These are phyloP conservation scores for Ictalurus furcatus DNA, from an alignment of 2,113 vertebrate genomes.

Conservation along the genomic window DNA sequence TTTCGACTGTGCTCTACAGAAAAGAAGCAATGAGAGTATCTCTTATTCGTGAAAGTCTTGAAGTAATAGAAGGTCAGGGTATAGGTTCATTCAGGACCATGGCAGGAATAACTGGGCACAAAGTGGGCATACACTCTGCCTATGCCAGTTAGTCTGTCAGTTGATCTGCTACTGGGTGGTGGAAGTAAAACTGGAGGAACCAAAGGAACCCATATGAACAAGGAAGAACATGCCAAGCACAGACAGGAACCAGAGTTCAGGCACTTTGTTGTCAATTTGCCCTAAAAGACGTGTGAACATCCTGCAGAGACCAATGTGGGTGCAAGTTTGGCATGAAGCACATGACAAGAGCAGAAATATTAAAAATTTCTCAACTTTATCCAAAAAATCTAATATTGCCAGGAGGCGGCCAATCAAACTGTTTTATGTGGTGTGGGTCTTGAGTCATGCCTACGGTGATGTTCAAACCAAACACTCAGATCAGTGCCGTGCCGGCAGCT, in stretches of 20 bases:
- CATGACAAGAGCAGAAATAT: not conserved
- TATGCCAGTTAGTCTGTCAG: not conserved
- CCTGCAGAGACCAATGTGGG: not conserved
- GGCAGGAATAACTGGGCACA: not conserved
- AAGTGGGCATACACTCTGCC: too few relatives aligned
- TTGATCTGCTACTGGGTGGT: not conserved
- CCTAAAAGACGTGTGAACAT: not conserved
- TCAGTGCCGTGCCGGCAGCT: not conserved
- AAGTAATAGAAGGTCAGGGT: not conserved
- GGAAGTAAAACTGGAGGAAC: not conserved
- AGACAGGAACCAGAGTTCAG: not conserved
- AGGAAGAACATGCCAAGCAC: not conserved
- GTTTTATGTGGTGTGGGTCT: not conserved
- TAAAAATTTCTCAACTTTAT: not conserved
- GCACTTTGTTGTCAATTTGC: not conserved
- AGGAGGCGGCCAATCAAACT: not conserved
- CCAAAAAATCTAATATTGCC: not conserved
- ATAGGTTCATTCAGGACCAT: not conserved
- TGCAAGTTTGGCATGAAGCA: not conserved
- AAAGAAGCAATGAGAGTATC: slow-evolving; percentile 31
- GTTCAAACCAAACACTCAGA: not conserved
- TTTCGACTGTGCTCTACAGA: slow-evolving; percentile 68
- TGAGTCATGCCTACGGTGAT: not conserved
- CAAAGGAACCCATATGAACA: not conserved
- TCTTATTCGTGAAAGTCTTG: not conserved